phyloP scores from a whole-genome alignment of 2,113 vertebrate genomes.

The Excalfactoria chinensis region DNA sequence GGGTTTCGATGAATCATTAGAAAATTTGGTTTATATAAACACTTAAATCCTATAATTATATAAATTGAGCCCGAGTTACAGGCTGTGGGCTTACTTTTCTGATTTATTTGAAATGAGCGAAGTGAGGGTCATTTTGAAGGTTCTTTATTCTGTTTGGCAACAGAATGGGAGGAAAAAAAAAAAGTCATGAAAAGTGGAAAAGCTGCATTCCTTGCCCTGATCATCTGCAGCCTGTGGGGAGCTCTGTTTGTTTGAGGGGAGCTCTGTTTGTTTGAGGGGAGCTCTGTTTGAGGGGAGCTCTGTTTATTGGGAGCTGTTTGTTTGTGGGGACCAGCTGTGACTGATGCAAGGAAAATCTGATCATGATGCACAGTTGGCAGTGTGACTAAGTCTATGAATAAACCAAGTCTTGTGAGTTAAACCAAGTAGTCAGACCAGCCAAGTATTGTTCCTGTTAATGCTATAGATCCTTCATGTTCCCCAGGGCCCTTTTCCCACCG shows the following conservation, averaged over 20 bases:
- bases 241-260: not conserved
- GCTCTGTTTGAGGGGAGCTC: too few species aligned
- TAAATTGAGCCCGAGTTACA: not conserved
- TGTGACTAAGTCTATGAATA: not conserved
- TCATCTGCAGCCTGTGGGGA: not conserved
- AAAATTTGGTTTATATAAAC: slow-evolving; percentile 9
- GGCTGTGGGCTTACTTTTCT: not conserved
- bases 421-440: not conserved
- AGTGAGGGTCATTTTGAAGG: not conserved
- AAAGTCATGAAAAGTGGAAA: not conserved
- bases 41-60: slow-evolving; percentile 64
- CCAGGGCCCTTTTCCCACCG: not conserved
- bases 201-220: not conserved
- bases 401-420: not conserved
- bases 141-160: not conserved
- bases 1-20: slow-evolving; percentile 10
- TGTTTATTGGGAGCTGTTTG: not conserved
- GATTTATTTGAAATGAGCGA: not conserved
- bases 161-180: not conserved
- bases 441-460: not conserved
- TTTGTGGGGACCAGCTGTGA: not conserved
- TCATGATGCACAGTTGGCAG: not conserved
- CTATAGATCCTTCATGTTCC: not conserved
- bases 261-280: not conserved
- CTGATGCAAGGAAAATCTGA: not conserved